Evolutionary conservation across 2,797 vertebrate species (phyloP), one percentile per base, ranked within the genome.

Genomic region (Chloroceryle amazona): DNA sequence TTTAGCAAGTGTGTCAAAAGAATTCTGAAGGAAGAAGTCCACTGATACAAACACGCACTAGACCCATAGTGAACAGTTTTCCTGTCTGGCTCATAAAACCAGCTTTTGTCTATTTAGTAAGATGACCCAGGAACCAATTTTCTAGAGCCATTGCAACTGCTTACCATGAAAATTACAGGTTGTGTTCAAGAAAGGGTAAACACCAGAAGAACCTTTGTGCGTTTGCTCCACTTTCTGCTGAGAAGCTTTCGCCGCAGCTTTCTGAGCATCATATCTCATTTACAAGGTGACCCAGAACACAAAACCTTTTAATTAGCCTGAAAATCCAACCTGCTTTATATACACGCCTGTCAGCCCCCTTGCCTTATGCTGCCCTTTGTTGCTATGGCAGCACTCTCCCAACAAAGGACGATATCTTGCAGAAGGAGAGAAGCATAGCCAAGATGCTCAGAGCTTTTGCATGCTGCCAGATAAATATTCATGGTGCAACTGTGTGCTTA

Each of bases 351-450:
- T 96, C 97, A 97, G 97, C 93, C 81, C 97, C 96, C 96, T 96
- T 96, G 98, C 98, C 98, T 98, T 98, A 98, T 98, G 98, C 96
- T 93, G 90, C 95, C 94, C 96, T 94, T 55, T 12, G 98, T 99
- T 98, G 88, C 98, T 97, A 99, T 98, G 98, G 98, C 97, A 98
- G 98, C 97, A 2, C 91, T 97, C 97, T 94, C 97, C 97, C 93
- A 96, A 99, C 98, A 98, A 98, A 98, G 97, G 96, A 89, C 96
- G 76, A 37, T 93, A 26, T 70, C 22, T 82, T 92, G 89, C 89
- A 76, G 79, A 70, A 70, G 73, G 76, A 86, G 83, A 83, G 41
- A 68, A 85, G n/a, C 28, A 12, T 20, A 92, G 92, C 74, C 89
- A 90, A 90, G 72, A 73, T 51, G 78, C 87, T 91, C 68, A 44